Base-by-base conservation (phyloP, 2,888 invertebrate species). In the Mimachlamys varia region DNA sequence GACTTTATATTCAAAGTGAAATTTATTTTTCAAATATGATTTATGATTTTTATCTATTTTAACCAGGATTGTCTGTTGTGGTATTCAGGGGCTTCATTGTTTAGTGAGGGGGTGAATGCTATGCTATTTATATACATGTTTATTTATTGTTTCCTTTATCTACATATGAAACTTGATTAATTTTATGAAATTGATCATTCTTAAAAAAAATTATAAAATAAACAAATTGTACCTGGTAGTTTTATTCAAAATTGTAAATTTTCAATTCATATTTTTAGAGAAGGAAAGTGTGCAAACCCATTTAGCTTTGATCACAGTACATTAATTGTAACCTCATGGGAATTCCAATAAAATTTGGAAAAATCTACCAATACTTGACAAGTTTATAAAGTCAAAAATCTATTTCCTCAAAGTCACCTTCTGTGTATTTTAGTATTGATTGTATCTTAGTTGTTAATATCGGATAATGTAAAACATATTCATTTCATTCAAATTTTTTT, bases 1-100 rank as follows among this genome's bases (percentile, higher is more conserved):
- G 44, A 53, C n/a, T n/a, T 62, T 62, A 22, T 22, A 22, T n/a
- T 62, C 22, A n/a, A n/a, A 22, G n/a, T n/a, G n/a, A 27, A n/a
- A 76, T 27, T 76, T 27, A 10, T 2, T 27, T 27, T 27, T 76
- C 27, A 76, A 76, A 76, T 27, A 76, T 62, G 2, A 53, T 53
- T 53, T 12, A 12, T 76, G 33, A 33, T 76, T 13, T 0, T 76
- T 10, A 76, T 76, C 33, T 27, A 12, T 33, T 0, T 76, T 50
- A 50, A 33, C 13, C 33, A 12, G 76, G 76, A 33, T 5, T 76
- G 76, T 76, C 33, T 76, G 76, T 15, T 76, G 76, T 76, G 76
- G 76, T 22, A 33, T n/a, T n/a, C n/a, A n/a, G n/a, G 27, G 76
- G 76, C 27, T 76, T 76, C 76, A 76, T 76, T 76, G 76, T 76